A percentile compares a stretch with the other conserved stretches of the same genome.
These are phyloP conservation scores for Cheilosia vulpina DNA, from an alignment of 2,888 invertebrate species.

Conservation along the genomic window DNA sequence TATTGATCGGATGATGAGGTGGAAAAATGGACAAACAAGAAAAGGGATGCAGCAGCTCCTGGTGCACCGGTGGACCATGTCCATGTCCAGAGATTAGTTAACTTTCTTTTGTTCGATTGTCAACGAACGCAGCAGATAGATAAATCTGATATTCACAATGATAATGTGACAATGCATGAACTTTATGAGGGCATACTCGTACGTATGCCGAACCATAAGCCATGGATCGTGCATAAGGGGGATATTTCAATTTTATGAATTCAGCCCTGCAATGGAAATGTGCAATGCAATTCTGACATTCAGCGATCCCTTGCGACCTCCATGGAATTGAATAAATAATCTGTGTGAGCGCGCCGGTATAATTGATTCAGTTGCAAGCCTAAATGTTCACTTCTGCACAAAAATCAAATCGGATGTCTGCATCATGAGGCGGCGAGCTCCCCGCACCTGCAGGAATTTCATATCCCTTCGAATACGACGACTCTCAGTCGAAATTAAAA, in stretches of 20 bases:
- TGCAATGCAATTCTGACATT: conserved; percentile 56
- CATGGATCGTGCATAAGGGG: conserved; percentile 30
- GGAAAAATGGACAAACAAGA: conserved; percentile 20
- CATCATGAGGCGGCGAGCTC: no score
- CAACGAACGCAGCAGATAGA: conserved; percentile 42
- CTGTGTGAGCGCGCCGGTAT: background rate
- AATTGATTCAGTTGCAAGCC: conserved; percentile 31
- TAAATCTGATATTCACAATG: conserved; percentile 46
- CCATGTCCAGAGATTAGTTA: conserved; percentile 68
- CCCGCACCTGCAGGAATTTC: no score
- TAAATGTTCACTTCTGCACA: no score
- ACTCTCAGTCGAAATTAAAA: conserved; percentile 50
- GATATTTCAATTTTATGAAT: conserved; percentile 67
- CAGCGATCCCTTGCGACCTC: conserved; percentile 55
- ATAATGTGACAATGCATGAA: conserved; percentile 69
- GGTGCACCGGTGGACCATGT: conserved; percentile 51
- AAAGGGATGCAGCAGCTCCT: conserved; percentile 5
- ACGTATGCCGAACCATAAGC: conserved; percentile 5
- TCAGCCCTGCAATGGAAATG: conserved; percentile 42
- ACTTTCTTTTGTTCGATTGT: conserved; percentile 69
- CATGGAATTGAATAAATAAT: conserved; percentile 47
- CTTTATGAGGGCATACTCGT: conserved; percentile 50
- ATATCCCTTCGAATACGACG: background rate
- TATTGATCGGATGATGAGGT: conserved; percentile 70
- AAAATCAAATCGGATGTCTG: background rate